phyloP scores from a whole-genome alignment of 2,888 invertebrate species.

The Dryobota labecula region DNA sequence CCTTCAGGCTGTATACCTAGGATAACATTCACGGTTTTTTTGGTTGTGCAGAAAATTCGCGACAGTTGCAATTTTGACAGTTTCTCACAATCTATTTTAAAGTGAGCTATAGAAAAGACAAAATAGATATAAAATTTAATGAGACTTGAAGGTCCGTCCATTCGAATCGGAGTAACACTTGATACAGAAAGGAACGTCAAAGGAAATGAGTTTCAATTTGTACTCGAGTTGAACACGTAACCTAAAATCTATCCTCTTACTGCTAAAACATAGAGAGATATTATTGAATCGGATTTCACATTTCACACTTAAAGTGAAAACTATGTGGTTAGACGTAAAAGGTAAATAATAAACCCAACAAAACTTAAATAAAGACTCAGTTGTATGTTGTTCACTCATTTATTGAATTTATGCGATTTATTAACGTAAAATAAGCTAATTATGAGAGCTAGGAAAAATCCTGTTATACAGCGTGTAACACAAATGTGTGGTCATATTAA shows the following conservation, averaged over 20 bases:
- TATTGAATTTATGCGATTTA: not conserved
- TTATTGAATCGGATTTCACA: not conserved
- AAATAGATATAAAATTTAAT: not conserved
- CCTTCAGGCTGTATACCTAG: not conserved
- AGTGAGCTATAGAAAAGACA: not conserved
- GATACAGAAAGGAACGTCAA: not conserved
- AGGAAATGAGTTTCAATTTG: not conserved
- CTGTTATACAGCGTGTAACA: no score
- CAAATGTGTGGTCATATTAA: no score
- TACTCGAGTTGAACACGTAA: not conserved
- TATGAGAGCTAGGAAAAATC: slow-evolving; percentile 6
- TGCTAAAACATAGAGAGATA: not conserved
- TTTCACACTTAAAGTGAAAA: not conserved
- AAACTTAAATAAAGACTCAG: not conserved
- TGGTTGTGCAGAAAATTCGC: not conserved
- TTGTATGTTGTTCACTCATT: not conserved
- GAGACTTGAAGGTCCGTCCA: not conserved
- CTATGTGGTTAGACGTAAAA: not conserved
- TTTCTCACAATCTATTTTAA: not conserved
- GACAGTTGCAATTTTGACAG: not conserved
- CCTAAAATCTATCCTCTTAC: not conserved
- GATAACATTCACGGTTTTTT: not conserved
- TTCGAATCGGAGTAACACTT: not conserved
- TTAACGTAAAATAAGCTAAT: not conserved
- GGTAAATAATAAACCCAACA: not conserved